Evolutionary conservation across 2,797 vertebrate genomes (phyloP), one percentile per base, ranked within the genome.

Genomic region (Diplodus puntazzo): DNA sequence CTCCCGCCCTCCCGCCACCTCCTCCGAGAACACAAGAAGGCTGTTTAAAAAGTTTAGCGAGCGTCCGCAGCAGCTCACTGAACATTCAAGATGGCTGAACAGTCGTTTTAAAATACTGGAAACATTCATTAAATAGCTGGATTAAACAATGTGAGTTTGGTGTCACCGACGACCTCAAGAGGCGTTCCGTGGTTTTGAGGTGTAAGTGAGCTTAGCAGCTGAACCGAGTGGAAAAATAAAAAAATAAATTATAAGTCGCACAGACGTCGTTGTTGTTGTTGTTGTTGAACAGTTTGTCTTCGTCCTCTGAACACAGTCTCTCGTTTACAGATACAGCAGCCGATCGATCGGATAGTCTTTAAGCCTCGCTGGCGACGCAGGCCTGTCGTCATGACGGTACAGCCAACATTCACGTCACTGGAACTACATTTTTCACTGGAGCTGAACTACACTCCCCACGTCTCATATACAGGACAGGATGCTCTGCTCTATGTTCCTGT

Each of bases 71-170:
- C 73, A 23, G 79, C 91, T 65, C 79, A 21, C 86, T 0, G 83
- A 88, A 95, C 94, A 95, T 94, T 95, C 94, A 93, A 83, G 73
- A 92, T 91, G 90, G 90, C 90, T 79, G 87, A 94, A 94, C 91
- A 93, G 92, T 73, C 70, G 39, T 52, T 25, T 76, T 76, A 77
- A 88, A 88, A 27, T 81, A 88, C 87, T 78, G 81, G 82, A 87
- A 82, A 94, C 92, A 93, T 92, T 94, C 92, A 87, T 90, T 82
- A 80, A 81, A 73, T 84, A 92, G 83, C 81, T 75, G 83, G 81
- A 89, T 83, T 78, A 87, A 84, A 77, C 76, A 79, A 81, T 55
- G 75, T 77, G 73, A 75, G 82, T 90, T 84, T 83, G 81, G 80
- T 66, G 86, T 89, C 89, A 79, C 89, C 10, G 81, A 80, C 77